Conservation (phyloP, 2,888 invertebrate species). For the Melanostoma scalare region DNA sequence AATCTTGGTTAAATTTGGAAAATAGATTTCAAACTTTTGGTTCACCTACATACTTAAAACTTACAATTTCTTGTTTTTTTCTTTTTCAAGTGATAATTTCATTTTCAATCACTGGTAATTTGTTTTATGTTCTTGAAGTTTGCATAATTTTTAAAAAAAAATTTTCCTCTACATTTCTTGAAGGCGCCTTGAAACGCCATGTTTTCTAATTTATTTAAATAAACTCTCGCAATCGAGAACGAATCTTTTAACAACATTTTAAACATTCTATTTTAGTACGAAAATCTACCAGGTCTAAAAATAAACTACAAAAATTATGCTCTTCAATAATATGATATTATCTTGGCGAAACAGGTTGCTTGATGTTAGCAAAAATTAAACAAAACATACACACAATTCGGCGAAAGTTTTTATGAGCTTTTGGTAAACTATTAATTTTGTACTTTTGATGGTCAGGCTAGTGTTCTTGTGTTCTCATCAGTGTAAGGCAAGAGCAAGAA, state of each 20-base stretch:
- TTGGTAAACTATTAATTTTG: not conserved
- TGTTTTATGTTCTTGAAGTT: constrained; percentile 2
- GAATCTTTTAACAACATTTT: constrained; percentile 41
- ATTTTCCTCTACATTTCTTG: not conserved
- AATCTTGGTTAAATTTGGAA: too few relatives aligned
- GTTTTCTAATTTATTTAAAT: constrained; percentile 43
- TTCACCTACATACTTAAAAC: too few relatives aligned
- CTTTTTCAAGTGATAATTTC: too few relatives aligned
- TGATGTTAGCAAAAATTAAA: not conserved
- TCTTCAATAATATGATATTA: constrained; percentile 53
- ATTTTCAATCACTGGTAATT: too few relatives aligned
- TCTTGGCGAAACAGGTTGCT: constrained; percentile 37
- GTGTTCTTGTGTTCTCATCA: constrained; percentile 24
- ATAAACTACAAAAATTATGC: constrained; percentile 44
- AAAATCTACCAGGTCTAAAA: constrained; percentile 50
- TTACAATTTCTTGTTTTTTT: too few relatives aligned
- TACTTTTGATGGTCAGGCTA: constrained; percentile 5
- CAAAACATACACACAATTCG: constrained; percentile 9
- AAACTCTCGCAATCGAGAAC: constrained; percentile 33
- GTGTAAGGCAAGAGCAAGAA: not conserved
- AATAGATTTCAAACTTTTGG: too few relatives aligned
- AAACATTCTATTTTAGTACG: constrained; percentile 56
- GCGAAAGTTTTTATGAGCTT: constrained; percentile 8
- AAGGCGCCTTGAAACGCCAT: not conserved
- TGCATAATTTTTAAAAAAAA: constrained; percentile 16